phyloP scores from a whole-genome alignment of 2,113 vertebrate species.

The Bufo gargarizans region DNA sequence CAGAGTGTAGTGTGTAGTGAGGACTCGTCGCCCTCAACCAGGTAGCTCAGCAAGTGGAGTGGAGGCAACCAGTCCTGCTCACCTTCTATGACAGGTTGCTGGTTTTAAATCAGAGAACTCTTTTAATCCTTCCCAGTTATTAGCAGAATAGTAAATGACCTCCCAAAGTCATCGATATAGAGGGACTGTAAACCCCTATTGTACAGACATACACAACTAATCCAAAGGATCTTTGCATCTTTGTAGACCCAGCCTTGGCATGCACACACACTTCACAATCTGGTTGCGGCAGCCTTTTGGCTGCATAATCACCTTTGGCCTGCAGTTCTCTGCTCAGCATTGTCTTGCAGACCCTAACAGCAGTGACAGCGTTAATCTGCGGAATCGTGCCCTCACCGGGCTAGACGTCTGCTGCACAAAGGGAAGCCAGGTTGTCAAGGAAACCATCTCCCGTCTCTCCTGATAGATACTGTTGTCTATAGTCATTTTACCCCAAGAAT shows the following conservation, averaged over 20 bases:
- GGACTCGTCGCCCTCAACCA: too few species aligned
- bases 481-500: constrained; percentile 42
- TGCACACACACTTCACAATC: not conserved
- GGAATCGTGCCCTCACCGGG: constrained; percentile 39
- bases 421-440: constrained; percentile 45
- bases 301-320: not conserved
- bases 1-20: too few species aligned
- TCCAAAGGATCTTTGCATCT: not conserved
- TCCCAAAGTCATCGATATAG: not conserved
- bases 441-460: constrained; percentile 41
- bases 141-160: not conserved
- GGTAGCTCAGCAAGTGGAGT: too few species aligned
- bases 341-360: not conserved
- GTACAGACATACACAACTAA: not conserved
- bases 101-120: too few species aligned
- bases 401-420: constrained; percentile 38
- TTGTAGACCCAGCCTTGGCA: not conserved
- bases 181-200: not conserved
- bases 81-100: too few species aligned
- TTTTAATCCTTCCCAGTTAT: not conserved
- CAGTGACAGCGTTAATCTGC: constrained; percentile 36
- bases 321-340: not conserved
- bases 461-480: constrained; percentile 37
- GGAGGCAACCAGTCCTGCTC: too few species aligned
- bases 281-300: not conserved